Evolutionary conservation across 2,888 invertebrate genomes (phyloP).

Genomic region (Stenichneumon culpator): DNA sequence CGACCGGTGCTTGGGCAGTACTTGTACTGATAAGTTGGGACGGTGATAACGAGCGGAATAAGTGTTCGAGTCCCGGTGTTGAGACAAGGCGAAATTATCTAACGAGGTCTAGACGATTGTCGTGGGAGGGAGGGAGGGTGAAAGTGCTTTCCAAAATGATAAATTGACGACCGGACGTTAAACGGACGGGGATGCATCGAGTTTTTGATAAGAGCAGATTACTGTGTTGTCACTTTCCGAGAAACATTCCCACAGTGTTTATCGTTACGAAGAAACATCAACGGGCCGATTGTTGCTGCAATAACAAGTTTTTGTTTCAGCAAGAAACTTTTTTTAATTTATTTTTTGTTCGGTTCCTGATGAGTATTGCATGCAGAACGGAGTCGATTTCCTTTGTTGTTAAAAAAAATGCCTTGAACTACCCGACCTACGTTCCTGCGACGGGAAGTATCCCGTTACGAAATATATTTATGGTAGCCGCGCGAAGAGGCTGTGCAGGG

Average conservation of each 20-base stretch:
- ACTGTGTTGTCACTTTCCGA: background rate
- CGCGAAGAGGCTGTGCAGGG: conserved; percentile 48
- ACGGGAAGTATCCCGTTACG: conserved; percentile 79
- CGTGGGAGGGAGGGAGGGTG: conserved; percentile 54
- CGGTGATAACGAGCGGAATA: conserved; percentile 57
- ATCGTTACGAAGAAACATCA: conserved; percentile 2
- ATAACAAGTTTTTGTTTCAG: background rate
- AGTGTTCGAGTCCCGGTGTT: conserved; percentile 26
- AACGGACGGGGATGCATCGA: conserved; percentile 28
- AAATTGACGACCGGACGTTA: conserved; percentile 38
- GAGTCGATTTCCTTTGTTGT: conserved; percentile 72
- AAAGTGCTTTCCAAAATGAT: conserved; percentile 57
- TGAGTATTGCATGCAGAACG: conserved; percentile 42
- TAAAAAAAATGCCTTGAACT: conserved; percentile 52
- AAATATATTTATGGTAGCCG: conserved; percentile 75
- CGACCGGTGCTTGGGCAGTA: conserved; percentile 6
- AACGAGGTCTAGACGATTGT: conserved; percentile 47
- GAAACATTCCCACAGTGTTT: conserved; percentile 10
- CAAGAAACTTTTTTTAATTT: conserved; percentile 12
- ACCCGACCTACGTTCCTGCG: conserved; percentile 40
- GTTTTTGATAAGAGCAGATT: conserved; percentile 35
- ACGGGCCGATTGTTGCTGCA: background rate
- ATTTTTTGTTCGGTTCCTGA: background rate
- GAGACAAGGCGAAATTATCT: conserved; percentile 55
- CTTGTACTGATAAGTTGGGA: conserved; percentile 47